Evolutionary conservation across 2,888 invertebrate species (phyloP).

Genomic region (Sphaerophoria rueppellii): DNA sequence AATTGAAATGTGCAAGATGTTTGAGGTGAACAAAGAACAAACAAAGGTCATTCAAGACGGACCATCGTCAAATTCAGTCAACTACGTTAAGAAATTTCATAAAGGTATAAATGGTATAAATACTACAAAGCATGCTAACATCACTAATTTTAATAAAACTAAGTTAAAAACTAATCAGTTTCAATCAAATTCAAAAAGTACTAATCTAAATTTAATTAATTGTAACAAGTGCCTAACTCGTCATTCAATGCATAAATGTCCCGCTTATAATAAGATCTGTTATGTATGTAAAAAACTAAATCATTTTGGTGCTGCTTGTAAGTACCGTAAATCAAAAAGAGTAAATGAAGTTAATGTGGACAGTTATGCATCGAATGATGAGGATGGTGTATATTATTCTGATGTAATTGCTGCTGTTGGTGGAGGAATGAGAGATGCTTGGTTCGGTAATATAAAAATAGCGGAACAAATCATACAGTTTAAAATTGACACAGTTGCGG

Average conservation of each 20-base stretch:
- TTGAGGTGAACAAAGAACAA: conserved; percentile 43
- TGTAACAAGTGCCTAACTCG: conserved; percentile 36
- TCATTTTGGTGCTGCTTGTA: conserved; percentile 51
- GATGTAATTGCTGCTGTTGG: conserved; percentile 55
- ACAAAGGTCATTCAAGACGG: conserved; percentile 34
- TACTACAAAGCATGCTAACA: conserved; percentile 23
- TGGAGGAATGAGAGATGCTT: conserved; percentile 46
- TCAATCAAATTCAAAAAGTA: conserved; percentile 10
- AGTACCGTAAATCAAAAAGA: conserved; percentile 36
- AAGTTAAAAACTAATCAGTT: conserved; percentile 10
- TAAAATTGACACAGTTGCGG: conserved; percentile 46
- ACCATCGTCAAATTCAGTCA: conserved; percentile 12
- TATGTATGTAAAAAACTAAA: conserved; percentile 39
- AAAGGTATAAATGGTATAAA: conserved; percentile 26
- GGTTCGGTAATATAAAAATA: conserved; percentile 46
- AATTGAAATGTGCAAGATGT: conserved; percentile 45
- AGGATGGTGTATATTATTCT: conserved; percentile 17
- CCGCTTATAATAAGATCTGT: conserved; percentile 47
- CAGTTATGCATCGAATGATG: conserved; percentile 39
- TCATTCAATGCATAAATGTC: conserved; percentile 48
- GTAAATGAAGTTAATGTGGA: conserved; percentile 33
- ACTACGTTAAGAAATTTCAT: conserved; percentile 25
- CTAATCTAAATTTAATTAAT: conserved; percentile 11
- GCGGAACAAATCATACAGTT: conserved; percentile 44
- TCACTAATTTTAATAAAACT: conserved; percentile 11